Conservation (phyloP, 2,888 invertebrate species). For the Drosophila austrosaltans region DNA sequence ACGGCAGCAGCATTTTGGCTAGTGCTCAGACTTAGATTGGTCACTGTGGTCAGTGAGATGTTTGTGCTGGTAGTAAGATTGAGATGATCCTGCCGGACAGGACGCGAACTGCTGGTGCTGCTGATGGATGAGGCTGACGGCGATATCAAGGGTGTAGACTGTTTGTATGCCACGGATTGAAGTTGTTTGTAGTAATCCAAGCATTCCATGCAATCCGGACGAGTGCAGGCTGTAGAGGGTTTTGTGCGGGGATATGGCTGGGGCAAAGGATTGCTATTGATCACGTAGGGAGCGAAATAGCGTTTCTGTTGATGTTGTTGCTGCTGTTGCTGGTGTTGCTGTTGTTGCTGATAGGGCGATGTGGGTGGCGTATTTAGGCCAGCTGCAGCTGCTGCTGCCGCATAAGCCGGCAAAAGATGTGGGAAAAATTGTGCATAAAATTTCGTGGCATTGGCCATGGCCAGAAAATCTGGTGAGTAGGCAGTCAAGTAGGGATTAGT, state of each 20-base stretch:
- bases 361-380: conserved; percentile 61
- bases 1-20: conserved; percentile 21
- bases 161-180: conserved; percentile 46
- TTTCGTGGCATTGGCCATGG: conserved; percentile 80
- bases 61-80: conserved; percentile 42
- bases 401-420: conserved; percentile 77
- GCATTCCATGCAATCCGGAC: conserved; percentile 74
- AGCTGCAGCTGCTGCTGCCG: conserved; percentile 72
- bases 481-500: conserved; percentile 12
- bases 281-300: conserved; percentile 68
- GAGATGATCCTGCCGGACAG: conserved; percentile 40
- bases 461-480: conserved; percentile 71
- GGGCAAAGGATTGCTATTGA: conserved; percentile 41
- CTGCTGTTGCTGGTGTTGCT: conserved; percentile 35
- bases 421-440: conserved; percentile 81
- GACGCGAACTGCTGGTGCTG: conserved; percentile 65
- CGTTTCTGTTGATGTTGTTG: conserved; percentile 51
- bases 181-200: conserved; percentile 72
- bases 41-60: conserved; percentile 72
- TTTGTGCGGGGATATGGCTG: conserved; percentile 34
- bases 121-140: conserved; percentile 72
- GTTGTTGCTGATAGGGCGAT: conserved; percentile 63
- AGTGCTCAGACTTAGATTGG: conserved; percentile 70
- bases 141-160: conserved; percentile 64
- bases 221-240: conserved; percentile 55